Conservation (phyloP, 2,888 invertebrate genomes). For the Drosophila setosimentum region DNA sequence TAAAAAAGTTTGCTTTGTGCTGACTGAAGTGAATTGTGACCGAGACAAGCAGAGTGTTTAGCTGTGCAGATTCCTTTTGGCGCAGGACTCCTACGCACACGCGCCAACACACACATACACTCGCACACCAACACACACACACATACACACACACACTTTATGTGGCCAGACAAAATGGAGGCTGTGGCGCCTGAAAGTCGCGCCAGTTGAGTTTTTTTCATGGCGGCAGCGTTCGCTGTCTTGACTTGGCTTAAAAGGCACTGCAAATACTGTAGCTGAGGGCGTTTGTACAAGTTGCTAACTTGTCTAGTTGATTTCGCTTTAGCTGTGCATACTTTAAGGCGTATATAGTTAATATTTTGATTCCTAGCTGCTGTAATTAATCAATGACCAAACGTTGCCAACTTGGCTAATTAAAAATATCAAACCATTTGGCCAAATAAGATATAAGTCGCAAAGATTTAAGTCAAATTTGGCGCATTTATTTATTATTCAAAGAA, state of each 20-base stretch:
- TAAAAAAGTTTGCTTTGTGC: constrained; percentile 35
- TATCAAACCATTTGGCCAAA: constrained; percentile 25
- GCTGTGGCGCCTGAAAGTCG: constrained; percentile 84
- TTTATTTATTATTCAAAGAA: constrained; percentile 43
- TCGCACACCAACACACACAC: constrained; percentile 26
- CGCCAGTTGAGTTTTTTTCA: constrained; percentile 84
- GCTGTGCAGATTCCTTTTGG: constrained; percentile 52
- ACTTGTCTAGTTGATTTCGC: constrained; percentile 13
- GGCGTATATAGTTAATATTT: constrained; percentile 57
- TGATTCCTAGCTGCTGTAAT: constrained; percentile 15
- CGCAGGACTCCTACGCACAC: constrained; percentile 57
- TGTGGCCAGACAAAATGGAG: constrained; percentile 82
- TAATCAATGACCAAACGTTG: constrained; percentile 31
- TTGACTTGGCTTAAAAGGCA: constrained; percentile 42
- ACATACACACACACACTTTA: constrained; percentile 37
- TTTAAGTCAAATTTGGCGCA: constrained; percentile 20
- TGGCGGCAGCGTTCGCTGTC: constrained; percentile 73
- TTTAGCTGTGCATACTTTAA: constrained; percentile 28
- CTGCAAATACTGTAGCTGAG: neutral
- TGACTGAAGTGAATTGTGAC: constrained; percentile 36
- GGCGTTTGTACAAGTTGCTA: constrained; percentile 13
- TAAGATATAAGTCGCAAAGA: constrained; percentile 33
- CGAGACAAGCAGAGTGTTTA: constrained; percentile 33
- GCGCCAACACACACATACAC: constrained; percentile 42
- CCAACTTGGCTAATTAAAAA: constrained; percentile 54